phyloP scores from a whole-genome alignment of 2,113 vertebrate genomes.

The Coturnix japonica region DNA sequence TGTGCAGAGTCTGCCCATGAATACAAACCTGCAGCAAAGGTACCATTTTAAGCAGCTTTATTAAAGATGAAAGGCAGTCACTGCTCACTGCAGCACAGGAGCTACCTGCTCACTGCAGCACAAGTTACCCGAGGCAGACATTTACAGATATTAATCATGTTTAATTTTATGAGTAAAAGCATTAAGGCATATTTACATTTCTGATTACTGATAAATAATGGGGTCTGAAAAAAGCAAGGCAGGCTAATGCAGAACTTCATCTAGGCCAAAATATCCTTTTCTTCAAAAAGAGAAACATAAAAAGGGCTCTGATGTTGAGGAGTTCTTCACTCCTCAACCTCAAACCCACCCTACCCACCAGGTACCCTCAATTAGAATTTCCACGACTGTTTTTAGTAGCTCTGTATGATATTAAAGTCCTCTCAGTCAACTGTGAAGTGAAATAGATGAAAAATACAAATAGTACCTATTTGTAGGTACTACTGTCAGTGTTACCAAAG shows the following conservation, averaged over 20 bases:
- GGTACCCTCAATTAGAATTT: background rate
- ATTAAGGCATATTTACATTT: background rate
- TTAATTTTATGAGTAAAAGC: background rate
- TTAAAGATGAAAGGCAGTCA: background rate
- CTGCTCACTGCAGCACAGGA: background rate
- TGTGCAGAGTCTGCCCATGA: background rate
- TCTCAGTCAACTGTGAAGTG: background rate
- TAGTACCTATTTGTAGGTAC: background rate
- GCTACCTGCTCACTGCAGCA: background rate
- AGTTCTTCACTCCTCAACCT: background rate
- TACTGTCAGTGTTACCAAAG: background rate
- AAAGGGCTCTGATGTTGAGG: background rate
- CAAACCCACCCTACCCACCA: background rate
- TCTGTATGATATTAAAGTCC: background rate
- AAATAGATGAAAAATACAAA: background rate
- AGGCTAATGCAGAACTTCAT: background rate
- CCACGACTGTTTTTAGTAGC: background rate
- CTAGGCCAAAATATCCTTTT: background rate
- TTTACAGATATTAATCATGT: background rate
- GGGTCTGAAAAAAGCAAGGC: background rate
- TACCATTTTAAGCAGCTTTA: background rate
- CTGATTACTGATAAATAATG: background rate
- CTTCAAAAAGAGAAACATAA: background rate
- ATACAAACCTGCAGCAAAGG: background rate
- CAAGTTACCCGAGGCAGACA: background rate